Evolutionary conservation across 1,140 invertebrate genomes (phyloP).

Genomic region (Leucophenga varia): DNA sequence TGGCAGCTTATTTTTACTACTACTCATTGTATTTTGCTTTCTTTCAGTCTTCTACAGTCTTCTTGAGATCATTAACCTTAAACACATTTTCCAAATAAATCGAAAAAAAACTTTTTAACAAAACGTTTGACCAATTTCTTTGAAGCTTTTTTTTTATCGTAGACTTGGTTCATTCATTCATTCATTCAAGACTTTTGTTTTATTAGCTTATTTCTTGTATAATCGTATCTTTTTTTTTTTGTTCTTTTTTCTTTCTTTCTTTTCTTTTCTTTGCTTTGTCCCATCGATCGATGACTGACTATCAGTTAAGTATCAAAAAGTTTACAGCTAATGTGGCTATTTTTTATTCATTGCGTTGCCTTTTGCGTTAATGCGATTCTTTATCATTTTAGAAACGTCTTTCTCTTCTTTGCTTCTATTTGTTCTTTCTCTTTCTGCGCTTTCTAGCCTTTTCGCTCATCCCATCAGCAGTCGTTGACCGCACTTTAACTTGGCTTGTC

Average conservation of each 20-base stretch:
- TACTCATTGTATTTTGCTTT: too few species aligned
- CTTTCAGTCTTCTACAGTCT: too few species aligned
- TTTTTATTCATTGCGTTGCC: conserved; percentile 55
- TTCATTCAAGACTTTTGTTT: not conserved
- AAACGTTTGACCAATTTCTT: too few species aligned
- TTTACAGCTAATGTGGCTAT: conserved; percentile 53
- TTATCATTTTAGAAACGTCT: conserved; percentile 41
- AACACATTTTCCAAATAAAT: too few species aligned
- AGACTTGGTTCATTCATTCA: not conserved
- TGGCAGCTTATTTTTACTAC: too few species aligned
- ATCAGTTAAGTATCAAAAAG: conserved; percentile 34
- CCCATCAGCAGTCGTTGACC: conserved; percentile 19
- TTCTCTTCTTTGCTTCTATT: conserved; percentile 6
- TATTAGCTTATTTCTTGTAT: not conserved
- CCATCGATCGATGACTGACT: conserved; percentile 50
- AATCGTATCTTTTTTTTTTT: not conserved
- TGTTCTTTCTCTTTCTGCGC: conserved; percentile 8
- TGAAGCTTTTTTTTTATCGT: too few species aligned
- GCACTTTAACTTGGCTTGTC: conserved; percentile 13
- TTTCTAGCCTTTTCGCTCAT: conserved; percentile 10
- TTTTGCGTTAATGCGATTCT: too few species aligned
- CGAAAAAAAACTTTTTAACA: too few species aligned
- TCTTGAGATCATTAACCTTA: too few species aligned
- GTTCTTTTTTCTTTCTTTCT: conserved; percentile 1
- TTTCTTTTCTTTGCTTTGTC: conserved; percentile 1